Evolutionary conservation across 2,888 invertebrate species (phyloP).

Genomic region (Zeuzera pyrina): DNA sequence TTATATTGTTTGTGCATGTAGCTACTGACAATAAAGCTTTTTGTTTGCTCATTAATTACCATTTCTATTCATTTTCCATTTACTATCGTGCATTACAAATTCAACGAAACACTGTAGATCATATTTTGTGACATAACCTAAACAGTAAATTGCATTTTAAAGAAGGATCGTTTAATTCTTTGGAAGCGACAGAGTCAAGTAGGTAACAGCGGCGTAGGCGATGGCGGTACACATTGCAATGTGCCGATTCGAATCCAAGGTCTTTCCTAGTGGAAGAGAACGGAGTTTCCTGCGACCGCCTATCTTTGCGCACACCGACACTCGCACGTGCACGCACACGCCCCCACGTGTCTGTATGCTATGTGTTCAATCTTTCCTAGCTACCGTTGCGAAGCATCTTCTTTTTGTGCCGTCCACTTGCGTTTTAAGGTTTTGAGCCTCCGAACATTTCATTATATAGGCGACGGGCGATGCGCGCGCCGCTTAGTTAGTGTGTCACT

Average conservation of each 20-base stretch:
- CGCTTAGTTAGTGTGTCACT: constrained; percentile 70
- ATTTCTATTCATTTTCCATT: constrained; percentile 31
- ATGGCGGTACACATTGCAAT: constrained; percentile 70
- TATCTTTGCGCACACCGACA: constrained; percentile 66
- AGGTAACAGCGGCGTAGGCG: constrained; percentile 67
- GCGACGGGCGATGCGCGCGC: constrained; percentile 63
- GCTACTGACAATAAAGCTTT: constrained; percentile 48
- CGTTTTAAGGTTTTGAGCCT: constrained; percentile 61
- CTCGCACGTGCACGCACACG: constrained; percentile 61
- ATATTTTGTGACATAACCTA: no score
- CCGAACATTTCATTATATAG: constrained; percentile 66
- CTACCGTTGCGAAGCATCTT: constrained; percentile 66
- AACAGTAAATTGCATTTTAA: neutral
- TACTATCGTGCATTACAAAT: neutral
- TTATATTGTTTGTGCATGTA: constrained; percentile 46
- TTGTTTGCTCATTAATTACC: constrained; percentile 48
- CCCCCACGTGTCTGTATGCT: constrained; percentile 63
- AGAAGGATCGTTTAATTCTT: constrained; percentile 32
- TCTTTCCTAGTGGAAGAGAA: constrained; percentile 75
- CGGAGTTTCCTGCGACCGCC: constrained; percentile 73
- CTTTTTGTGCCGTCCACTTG: constrained; percentile 62
- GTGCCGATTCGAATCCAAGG: constrained; percentile 72
- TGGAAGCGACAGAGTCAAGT: constrained; percentile 44
- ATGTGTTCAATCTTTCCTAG: constrained; percentile 66
- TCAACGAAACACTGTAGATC: no score